Base-by-base conservation (phyloP, 2,113 vertebrate genomes). In the Hylia prasina region DNA sequence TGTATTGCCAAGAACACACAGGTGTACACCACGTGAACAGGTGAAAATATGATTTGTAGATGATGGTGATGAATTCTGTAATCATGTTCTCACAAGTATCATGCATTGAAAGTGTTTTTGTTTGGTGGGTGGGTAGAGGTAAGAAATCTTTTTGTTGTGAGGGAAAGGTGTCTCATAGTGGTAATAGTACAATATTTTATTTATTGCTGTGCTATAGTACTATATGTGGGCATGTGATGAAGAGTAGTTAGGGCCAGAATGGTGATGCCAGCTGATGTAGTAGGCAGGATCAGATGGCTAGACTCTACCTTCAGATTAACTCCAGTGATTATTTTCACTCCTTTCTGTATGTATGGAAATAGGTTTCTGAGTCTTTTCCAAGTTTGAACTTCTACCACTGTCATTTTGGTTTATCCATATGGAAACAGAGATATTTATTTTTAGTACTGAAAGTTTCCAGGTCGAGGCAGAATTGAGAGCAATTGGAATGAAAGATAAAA, bases 391-490 rank as follows among this genome's bases (percentile, higher is more conserved):
- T 77, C 27, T 64, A 82, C 89, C 37, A 2, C 80, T 85, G 48
- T 94, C 47, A 51, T 82, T 85, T 85, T 89, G 54, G 7, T 93
- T 94, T 91, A 68, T 87, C 76, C 21, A 69, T 76, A 68, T 5
- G 11, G 91, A 80, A 89, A 93, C 44, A 0, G 27, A 94, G 73
- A 76, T 25, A 0, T 50, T 95, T 92, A 72, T 79, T 96, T 94
- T 95, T 82, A 80, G 75, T 80, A 50, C 50, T 79, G 77, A 69
- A 85, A 90, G 54, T 50, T 96, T 96, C 87, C 70, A 95, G 91
- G 84, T 91, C 78, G 91, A 85, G 50, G 51, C 81, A 95, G 78
- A 96, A 91, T 57, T 33, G 37, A 73, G 86, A 63, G 65, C 12
- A 3, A 31, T 58, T 88, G 82, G 33, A 94, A 31, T 69, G 78